phyloP scores from a whole-genome alignment of 1,140 invertebrate genomes.

The Drosophila arizonae region DNA sequence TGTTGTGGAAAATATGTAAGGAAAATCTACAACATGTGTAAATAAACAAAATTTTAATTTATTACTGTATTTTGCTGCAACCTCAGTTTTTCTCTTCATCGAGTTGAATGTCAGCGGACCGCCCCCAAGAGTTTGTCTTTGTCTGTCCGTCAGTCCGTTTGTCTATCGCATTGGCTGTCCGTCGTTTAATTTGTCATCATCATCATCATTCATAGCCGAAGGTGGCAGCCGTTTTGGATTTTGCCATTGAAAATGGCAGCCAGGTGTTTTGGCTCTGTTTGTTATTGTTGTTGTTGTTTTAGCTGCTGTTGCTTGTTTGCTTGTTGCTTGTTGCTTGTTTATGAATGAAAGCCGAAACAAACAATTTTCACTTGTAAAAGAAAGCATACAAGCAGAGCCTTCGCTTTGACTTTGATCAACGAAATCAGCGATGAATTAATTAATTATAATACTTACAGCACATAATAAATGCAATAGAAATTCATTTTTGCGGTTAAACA shows the following conservation, averaged over 20 bases:
- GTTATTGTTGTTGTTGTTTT: neutral
- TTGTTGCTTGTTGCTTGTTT: conserved; percentile 15
- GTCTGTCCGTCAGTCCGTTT: neutral
- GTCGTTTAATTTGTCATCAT: neutral
- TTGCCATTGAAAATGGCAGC: conserved; percentile 72
- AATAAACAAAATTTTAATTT: conserved; percentile 61
- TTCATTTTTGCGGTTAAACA: conserved; percentile 62
- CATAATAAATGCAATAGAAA: conserved; percentile 71
- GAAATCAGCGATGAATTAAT: conserved; percentile 29
- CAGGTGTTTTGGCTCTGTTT: conserved; percentile 52
- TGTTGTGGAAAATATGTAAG: conserved; percentile 9
- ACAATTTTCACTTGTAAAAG: conserved; percentile 44
- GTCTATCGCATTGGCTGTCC: conserved; percentile 8
- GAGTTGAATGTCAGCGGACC: conserved; percentile 64
- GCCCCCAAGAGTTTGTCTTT: conserved; percentile 25
- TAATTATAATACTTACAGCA: conserved; percentile 52
- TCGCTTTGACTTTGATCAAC: conserved; percentile 19
- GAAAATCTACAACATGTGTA: conserved; percentile 14
- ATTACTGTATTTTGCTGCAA: conserved; percentile 51
- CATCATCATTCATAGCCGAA: conserved; percentile 13
- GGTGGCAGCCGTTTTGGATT: conserved; percentile 50
- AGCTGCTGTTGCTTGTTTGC: conserved; percentile 6
- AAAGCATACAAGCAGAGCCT: conserved; percentile 37
- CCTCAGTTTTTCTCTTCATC: conserved; percentile 22
- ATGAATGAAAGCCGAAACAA: conserved; percentile 66